Conservation (phyloP, 1,140 invertebrate species). For the Lepidurus apus region DNA sequence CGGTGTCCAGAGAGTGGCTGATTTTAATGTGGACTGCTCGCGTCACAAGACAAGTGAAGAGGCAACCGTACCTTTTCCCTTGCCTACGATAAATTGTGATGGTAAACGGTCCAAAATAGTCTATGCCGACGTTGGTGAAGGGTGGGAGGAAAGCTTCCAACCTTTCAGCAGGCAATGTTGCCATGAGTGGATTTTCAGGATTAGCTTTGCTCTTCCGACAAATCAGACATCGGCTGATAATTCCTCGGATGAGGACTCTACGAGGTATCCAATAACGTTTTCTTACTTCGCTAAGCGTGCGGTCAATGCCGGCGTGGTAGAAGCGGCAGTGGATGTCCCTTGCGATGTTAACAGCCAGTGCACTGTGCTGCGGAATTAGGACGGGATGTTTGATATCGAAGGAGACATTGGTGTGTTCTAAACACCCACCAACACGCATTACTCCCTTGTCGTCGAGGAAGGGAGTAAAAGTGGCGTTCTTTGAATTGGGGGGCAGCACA, state of each 20-base stretch:
- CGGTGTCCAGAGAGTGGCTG: conserved; percentile 37
- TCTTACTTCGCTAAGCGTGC: no score
- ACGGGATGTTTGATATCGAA: no score
- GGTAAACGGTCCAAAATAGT: conserved; percentile 39
- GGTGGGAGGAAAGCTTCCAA: conserved; percentile 26
- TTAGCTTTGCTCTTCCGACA: conserved; percentile 30
- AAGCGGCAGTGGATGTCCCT: no score
- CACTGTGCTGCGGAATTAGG: no score
- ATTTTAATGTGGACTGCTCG: conserved; percentile 41
- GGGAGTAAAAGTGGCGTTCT: no score
- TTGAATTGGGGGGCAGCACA: no score
- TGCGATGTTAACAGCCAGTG: no score
- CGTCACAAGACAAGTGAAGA: conserved; percentile 39
- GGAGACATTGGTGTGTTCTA: no score
- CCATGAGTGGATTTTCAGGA: conserved; percentile 28
- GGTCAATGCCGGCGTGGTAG: no score
- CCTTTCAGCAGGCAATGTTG: conserved; percentile 36
- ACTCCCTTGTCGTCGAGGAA: no score
- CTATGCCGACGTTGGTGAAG: conserved; percentile 37
- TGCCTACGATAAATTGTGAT: conserved; percentile 34
- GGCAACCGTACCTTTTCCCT: conserved; percentile 37
- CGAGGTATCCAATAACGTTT: no score
- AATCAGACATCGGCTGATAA: conserved; percentile 26
- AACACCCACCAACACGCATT: no score
- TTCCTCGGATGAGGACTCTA: neutral